A percentile compares a stretch with the other conserved stretches of the same genome.
Evolutionary conservation across 2,113 vertebrate genomes (phyloP).

Genomic region (Hydropotes inermis): DNA sequence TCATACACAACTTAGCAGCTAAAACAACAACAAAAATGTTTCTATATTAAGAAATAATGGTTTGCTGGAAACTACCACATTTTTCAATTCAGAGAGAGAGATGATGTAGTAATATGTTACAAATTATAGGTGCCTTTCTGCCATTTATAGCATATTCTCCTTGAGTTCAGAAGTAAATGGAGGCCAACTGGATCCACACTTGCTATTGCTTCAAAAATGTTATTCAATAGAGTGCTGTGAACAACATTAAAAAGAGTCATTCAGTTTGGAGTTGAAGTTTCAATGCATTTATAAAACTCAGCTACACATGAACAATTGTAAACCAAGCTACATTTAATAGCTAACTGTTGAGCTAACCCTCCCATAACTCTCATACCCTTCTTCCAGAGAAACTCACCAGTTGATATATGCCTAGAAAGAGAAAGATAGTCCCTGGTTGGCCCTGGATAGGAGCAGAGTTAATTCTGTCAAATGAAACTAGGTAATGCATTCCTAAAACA

Average conservation of each 20-base stretch:
- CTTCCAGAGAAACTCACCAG: background rate
- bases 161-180: background rate
- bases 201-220: background rate
- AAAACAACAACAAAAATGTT: background rate
- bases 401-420: background rate
- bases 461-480: background rate
- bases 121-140: background rate
- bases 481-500: background rate
- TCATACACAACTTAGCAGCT: fast-evolving
- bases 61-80: background rate
- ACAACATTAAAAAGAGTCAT: background rate
- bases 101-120: background rate
- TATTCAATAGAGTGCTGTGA: background rate
- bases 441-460: background rate
- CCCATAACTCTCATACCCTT: background rate
- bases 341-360: background rate
- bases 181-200: background rate
- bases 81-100: background rate
- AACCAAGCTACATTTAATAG: background rate
- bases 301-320: background rate
- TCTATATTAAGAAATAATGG: background rate
- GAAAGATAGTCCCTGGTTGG: background rate
- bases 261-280: background rate
- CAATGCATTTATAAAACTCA: background rate
- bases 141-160: background rate